Evolutionary conservation across 1,140 invertebrate genomes (phyloP), one percentile per base, ranked within the genome.

Genomic region (Coptotermes formosanus): DNA sequence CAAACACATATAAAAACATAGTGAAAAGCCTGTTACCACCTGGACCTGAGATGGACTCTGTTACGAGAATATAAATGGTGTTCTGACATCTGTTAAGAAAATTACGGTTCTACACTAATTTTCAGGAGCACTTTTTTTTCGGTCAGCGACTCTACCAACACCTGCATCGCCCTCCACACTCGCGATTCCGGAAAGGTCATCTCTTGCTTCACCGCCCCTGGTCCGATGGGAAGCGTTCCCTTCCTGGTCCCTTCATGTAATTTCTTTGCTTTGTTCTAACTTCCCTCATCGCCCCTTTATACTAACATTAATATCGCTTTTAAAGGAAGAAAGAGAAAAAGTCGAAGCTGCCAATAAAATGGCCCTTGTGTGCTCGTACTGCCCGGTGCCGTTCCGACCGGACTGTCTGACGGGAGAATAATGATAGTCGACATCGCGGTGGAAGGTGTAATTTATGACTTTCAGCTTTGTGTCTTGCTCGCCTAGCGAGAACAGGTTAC

Each of bases 231-330:
- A 30, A n/a, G 64, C 25, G 30, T 30, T 75, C 4, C 25, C 16
- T n/a, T 75, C 64, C 64, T 75, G 8, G 12, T 25, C n/a, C 64
- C 2, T 16, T 75, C n/a, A 30, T 25, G 25, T 30, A 75, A 75
- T 75, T 75, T 75, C 64, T 75, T 75, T 30, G 25, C 64, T 75
- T 30, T 75, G 64, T 75, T 75, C n/a, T n/a, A 75, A 30, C 64
- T 75, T 75, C n/a, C 0, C 25, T 30, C 64, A 7, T 6, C 64
- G 16, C 7, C 9, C 64, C n/a, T 55, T 55, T 55, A 55, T 55
- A 30, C 64, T 14, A 75, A 75, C 64, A 75, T 75, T 75, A 75
- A 75, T 75, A 75, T 75, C 64, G 64, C 64, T 30, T 30, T 75
- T 30, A 75, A 75, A 75, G n/a, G 8, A 25, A 25, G 64, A 75